Conservation (phyloP, 1,140 invertebrate genomes). For the Pseudomyrmex dendroicus region DNA sequence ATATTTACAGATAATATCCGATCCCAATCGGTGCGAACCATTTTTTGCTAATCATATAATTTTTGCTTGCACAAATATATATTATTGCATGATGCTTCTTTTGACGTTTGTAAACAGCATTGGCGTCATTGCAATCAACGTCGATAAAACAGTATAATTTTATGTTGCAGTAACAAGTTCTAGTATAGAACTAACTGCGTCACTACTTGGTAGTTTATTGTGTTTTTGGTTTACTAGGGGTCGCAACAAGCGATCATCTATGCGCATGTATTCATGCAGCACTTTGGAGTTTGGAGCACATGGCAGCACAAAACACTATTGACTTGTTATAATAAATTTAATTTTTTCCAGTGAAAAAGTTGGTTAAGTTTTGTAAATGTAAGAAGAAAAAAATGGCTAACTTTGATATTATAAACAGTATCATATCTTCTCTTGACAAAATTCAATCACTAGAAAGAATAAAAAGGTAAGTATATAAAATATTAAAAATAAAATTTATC, state of each 20-base stretch:
- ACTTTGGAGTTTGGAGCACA: too few species aligned
- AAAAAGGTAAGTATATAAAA: slow-evolving; percentile 62
- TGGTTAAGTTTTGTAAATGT: neutral
- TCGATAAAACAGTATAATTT: too few species aligned
- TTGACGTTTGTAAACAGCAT: slow-evolving; percentile 22
- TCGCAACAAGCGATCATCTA: too few species aligned
- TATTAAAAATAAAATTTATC: neutral
- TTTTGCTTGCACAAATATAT: neutral
- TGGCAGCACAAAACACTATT: too few species aligned
- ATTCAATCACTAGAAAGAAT: slow-evolving; percentile 70
- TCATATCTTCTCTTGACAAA: slow-evolving; percentile 59
- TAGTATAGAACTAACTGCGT: too few species aligned
- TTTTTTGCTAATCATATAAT: slow-evolving; percentile 69
- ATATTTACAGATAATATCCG: slow-evolving; percentile 86
- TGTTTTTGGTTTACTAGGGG: too few species aligned
- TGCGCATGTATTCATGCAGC: too few species aligned
- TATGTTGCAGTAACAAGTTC: too few species aligned
- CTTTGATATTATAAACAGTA: slow-evolving; percentile 59
- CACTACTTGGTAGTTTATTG: too few species aligned
- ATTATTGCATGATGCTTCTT: neutral
- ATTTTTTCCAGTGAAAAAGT: too few species aligned
- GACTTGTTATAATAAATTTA: too few species aligned
- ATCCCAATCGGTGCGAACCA: slow-evolving; percentile 87
- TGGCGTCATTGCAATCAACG: neutral
- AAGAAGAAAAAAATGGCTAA: slow-evolving; percentile 62